Conservation (phyloP, 2,888 invertebrate species). For the Frankliniella intonsa region DNA sequence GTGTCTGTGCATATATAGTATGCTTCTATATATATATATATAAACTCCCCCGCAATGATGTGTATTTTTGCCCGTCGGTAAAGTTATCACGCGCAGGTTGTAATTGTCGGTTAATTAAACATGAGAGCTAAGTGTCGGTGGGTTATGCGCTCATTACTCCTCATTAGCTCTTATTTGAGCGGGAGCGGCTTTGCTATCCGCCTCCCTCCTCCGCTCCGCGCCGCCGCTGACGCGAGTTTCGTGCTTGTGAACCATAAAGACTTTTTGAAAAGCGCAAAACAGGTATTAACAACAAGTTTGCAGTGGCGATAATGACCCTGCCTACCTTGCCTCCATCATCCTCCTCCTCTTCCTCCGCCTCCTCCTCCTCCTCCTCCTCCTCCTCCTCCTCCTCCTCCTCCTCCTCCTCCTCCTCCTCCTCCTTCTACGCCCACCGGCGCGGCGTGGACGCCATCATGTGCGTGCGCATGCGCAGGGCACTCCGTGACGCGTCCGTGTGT, state of each 20-base stretch:
- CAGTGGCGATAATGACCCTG: not conserved
- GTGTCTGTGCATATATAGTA: not conserved
- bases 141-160: slow-evolving; percentile 4
- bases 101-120: slow-evolving; percentile 6
- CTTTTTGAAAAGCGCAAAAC: slow-evolving; percentile 3
- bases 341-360: not conserved
- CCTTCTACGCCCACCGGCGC: too few species aligned
- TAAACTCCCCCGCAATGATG: not conserved
- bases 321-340: not conserved
- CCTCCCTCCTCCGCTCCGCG: not conserved
- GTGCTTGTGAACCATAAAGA: slow-evolving; percentile 15
- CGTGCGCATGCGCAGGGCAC: too few species aligned
- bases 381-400: too few species aligned
- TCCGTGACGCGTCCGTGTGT: too few species aligned
- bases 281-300: not conserved
- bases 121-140: slow-evolving; percentile 7
- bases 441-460: too few species aligned
- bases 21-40: not conserved
- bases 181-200: not conserved
- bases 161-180: slow-evolving; percentile 18
- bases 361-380: too few species aligned
- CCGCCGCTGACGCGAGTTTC: not conserved
- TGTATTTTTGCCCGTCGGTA: not conserved
- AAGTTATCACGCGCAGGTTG: not conserved
- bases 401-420: not conserved